Conservation (phyloP, 2,797 vertebrate genomes). For the Falco columbarius region DNA sequence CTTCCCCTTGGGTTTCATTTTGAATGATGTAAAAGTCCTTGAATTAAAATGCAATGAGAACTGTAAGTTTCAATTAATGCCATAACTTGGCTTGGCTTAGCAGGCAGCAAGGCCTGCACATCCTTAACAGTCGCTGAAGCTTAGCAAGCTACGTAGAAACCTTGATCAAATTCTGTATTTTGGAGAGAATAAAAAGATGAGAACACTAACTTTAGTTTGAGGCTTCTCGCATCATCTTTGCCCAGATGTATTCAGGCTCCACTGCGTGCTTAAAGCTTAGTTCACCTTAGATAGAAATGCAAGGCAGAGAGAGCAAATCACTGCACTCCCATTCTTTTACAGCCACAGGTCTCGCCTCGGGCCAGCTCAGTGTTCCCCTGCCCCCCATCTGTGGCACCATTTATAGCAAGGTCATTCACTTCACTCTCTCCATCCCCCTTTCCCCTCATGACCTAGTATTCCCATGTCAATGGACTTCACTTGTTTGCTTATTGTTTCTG, state of each 20-base stretch:
- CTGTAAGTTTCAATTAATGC: not conserved
- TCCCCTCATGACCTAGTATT: slow-evolving; percentile 26
- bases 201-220: not conserved
- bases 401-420: not conserved
- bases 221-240: not conserved
- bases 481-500: slow-evolving; percentile 47
- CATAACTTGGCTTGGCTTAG: not conserved
- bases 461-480: not conserved
- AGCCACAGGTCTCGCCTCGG: not conserved
- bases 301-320: not conserved
- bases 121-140: not conserved
- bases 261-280: not conserved
- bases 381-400: not conserved
- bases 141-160: not conserved
- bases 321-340: not conserved
- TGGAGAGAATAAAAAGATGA: not conserved
- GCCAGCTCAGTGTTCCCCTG: not conserved
- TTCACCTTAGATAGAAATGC: not conserved
- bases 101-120: not conserved
- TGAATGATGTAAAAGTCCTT: not conserved
- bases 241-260: not conserved
- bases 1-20: not conserved
- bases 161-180: not conserved
- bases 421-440: slow-evolving; percentile 36
- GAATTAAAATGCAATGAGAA: not conserved